Base-by-base conservation (phyloP, 2,113 vertebrate species). In the Burhinus bistriatus region DNA sequence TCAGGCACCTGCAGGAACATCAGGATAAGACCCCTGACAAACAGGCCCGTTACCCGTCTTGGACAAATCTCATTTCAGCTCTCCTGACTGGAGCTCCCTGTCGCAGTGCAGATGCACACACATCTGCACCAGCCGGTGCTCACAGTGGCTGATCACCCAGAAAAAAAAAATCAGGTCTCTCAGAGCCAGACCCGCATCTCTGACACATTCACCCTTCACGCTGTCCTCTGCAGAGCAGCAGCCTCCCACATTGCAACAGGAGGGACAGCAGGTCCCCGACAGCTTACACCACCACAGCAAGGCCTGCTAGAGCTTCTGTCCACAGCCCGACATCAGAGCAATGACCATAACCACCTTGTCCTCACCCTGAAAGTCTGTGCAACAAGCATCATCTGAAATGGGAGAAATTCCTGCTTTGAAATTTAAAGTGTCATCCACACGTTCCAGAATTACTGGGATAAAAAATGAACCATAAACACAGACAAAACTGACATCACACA, bases 51-150 rank as follows among this genome's bases (percentile, higher is more conserved):
- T 30, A 9, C 47, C 47, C 4, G 3, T 6, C n/a, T 42, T 2
- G 1, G 45, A 25, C 49, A 65, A 65, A 62, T 8, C 58, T 10
- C 29, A 8, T 17, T 22, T 21, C 49, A 32, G 38, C 52, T 27
- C 52, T 76, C 36, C 58, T 38, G 42, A 3, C 15, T 4, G 52
- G 30, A 75, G 55, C 42, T 52, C 15, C 49, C 21, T 4, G 0
- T 1, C 1, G 1, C 58, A 54, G 54, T 3, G 13, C 1, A 26
- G 36, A 36, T 29, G 13, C 20, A 8, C 5, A 12, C 5, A 1
- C 15, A 12, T 25, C 86, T 32, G 42, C 5, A 9, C 45, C 73
- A 36, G 68, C 49, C 23, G 40, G 34, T 9, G 14, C 61, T 52
- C 32, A 22, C 29, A 40, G 52, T 0, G 1, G 38, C 54, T 25